A percentile compares a stretch with the other conserved stretches of the same genome.
Conservation (phyloP, 2,113 vertebrate genomes). For the Brienomyrus brachyistius region DNA sequence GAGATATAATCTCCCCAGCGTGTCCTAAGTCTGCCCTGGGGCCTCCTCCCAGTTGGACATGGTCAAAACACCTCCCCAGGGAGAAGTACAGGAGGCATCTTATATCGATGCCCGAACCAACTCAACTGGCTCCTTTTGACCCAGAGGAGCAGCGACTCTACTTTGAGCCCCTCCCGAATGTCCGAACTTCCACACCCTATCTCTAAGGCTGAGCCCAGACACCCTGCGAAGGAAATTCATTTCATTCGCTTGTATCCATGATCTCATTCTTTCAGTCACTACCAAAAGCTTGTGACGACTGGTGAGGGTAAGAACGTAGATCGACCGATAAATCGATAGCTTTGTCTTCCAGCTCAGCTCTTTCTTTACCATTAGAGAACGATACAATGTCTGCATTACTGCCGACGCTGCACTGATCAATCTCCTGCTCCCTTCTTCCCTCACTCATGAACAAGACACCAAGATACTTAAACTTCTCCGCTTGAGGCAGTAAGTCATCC, state of each 20-base stretch:
- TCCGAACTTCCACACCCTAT: neutral
- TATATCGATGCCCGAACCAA: neutral
- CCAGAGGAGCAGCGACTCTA: neutral
- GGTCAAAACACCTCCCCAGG: neutral
- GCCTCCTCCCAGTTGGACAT: neutral
- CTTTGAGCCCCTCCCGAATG: neutral
- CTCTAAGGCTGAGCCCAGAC: neutral
- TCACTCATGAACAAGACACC: neutral
- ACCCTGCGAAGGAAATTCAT: neutral
- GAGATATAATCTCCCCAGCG: neutral
- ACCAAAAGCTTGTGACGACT: neutral
- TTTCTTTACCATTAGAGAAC: neutral
- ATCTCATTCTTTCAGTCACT: neutral
- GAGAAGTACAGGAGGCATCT: neutral
- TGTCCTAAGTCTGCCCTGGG: neutral
- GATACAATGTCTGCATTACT: neutral
- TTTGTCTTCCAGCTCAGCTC: neutral
- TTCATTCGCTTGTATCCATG: neutral
- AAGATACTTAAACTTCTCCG: neutral
- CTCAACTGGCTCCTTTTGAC: neutral
- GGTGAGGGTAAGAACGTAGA: neutral
- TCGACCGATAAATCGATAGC: neutral
- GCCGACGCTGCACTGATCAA: neutral
- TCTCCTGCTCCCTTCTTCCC: neutral
- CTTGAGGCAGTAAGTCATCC: neutral